These are phyloP conservation scores for Dasypolia templi DNA, from an alignment of 2,888 invertebrate genomes.

Conservation along the genomic window DNA sequence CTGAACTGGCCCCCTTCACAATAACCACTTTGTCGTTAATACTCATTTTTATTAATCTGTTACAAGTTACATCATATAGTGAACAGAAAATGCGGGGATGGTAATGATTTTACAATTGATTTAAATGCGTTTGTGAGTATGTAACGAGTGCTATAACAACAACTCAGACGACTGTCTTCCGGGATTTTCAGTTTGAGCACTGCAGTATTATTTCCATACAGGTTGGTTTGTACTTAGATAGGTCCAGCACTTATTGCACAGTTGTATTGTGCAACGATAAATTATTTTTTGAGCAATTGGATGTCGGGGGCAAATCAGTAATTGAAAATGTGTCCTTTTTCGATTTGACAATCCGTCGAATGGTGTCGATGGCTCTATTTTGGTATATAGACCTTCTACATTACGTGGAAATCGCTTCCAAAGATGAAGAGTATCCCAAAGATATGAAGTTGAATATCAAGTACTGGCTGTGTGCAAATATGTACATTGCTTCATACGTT, in stretches of 20 bases:
- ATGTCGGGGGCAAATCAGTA: no score
- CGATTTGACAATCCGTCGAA: no score
- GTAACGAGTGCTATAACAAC: conserved; percentile 4
- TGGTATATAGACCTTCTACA: no score
- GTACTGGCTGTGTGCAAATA: no score
- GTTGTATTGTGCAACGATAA: background rate
- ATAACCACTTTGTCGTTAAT: conserved; percentile 64
- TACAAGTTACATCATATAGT: conserved; percentile 3
- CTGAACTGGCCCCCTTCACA: conserved; percentile 66
- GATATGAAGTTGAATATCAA: no score
- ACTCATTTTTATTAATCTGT: conserved; percentile 45
- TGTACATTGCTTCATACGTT: no score
- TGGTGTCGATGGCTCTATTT: no score
- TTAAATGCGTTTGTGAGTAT: background rate
- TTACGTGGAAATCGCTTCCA: no score
- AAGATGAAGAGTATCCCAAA: no score
- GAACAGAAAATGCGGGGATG: background rate
- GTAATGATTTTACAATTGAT: background rate
- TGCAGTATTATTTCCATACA: conserved; percentile 4
- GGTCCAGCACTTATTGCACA: background rate
- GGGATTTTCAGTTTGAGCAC: conserved; percentile 31
- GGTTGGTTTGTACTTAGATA: background rate
- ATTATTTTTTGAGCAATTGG: conserved; percentile 11
- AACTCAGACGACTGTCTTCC: conserved; percentile 27
- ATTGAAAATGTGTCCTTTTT: no score